A percentile compares a stretch with the other conserved stretches of the same genome.
These are phyloP conservation scores for Macrotis lagotis DNA, from an alignment of 2,113 vertebrate species.

Conservation along the genomic window DNA sequence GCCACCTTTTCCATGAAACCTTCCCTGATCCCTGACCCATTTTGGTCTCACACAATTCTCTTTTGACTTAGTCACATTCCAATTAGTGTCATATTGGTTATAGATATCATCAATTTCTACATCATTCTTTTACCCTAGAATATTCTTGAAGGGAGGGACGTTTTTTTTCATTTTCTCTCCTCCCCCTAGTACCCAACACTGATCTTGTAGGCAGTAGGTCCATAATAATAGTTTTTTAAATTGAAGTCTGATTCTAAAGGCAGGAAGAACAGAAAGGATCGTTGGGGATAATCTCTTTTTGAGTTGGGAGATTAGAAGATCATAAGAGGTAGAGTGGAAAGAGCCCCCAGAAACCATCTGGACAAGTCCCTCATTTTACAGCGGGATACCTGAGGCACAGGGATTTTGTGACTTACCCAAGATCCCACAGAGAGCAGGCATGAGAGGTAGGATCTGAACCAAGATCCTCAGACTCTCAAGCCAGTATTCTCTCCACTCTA, in stretches of 20 bases:
- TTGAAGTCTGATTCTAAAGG: not conserved
- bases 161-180: not conserved
- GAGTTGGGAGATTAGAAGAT: not conserved
- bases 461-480: not conserved
- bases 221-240: not conserved
- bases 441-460: not conserved
- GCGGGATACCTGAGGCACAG: not conserved
- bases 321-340: not conserved
- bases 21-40: too few species aligned
- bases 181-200: not conserved
- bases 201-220: not conserved
- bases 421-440: not conserved
- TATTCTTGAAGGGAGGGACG: not conserved
- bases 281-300: not conserved
- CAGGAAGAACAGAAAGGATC: not conserved
- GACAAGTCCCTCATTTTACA: not conserved
- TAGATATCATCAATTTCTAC: not conserved
- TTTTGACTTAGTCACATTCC: not conserved
- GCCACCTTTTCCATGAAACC: too few species aligned
- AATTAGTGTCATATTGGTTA: not conserved
- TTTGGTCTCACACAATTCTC: too few species aligned
- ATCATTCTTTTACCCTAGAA: not conserved
- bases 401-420: not conserved
- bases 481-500: not conserved
- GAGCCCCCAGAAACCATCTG: not conserved